Evolutionary conservation across 2,113 vertebrate species (phyloP).

Genomic region (Hypomesus transpacificus): DNA sequence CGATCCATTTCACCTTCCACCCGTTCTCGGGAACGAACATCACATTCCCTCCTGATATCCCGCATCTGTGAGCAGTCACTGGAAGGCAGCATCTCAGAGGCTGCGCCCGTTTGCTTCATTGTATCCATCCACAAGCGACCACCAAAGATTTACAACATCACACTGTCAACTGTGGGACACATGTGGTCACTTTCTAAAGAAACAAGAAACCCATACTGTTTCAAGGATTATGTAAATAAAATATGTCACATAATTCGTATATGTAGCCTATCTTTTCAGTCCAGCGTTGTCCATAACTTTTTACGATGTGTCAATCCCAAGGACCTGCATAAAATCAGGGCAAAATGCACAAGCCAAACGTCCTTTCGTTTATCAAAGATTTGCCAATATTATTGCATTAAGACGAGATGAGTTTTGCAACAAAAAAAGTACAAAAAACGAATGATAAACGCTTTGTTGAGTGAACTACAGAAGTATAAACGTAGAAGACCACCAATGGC

Average conservation of each 20-base stretch:
- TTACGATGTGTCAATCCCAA: not conserved
- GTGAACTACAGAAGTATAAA: not conserved
- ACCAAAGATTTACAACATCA: constrained; percentile 3
- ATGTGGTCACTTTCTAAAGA: not conserved
- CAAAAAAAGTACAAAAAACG: not conserved
- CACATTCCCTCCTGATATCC: constrained; percentile 57
- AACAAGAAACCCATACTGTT: not conserved
- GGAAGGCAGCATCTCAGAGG: constrained; percentile 45
- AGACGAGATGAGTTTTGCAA: not conserved
- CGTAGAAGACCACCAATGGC: not conserved
- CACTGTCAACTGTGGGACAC: not conserved
- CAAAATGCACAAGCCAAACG: not conserved
- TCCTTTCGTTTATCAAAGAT: not conserved
- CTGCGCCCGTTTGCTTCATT: constrained; percentile 48
- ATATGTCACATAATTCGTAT: not conserved
- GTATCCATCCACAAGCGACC: constrained; percentile 1
- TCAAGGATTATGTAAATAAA: no score
- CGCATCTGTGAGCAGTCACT: constrained; percentile 49
- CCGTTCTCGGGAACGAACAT: constrained; percentile 70
- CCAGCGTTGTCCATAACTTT: constrained; percentile 1
- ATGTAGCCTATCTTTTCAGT: not conserved
- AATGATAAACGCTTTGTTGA: not conserved
- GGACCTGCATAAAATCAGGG: not conserved
- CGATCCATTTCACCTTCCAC: constrained; percentile 75
- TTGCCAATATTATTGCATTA: not conserved